Evolutionary conservation across 2,797 vertebrate species (phyloP).

Genomic region (Cheracebus regulus): DNA sequence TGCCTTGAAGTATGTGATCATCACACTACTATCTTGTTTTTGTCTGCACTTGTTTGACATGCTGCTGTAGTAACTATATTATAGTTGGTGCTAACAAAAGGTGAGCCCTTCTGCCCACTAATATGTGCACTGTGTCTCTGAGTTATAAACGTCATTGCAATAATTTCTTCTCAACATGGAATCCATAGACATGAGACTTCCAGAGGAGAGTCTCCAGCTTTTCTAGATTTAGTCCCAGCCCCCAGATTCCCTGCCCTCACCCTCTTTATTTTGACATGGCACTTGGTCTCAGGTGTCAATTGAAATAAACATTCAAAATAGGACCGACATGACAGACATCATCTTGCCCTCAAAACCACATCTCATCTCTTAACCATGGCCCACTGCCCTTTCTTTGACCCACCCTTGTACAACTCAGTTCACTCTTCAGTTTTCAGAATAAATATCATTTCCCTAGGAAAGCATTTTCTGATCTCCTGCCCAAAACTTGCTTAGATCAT

Average conservation of each 20-base stretch:
- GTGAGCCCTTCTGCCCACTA: neutral
- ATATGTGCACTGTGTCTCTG: neutral
- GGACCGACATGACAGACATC: neutral
- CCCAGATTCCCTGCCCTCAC: rapidly evolving
- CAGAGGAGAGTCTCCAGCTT: neutral
- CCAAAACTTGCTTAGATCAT: neutral
- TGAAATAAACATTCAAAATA: neutral
- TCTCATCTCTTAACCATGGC: neutral
- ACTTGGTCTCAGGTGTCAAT: neutral
- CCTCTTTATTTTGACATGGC: neutral
- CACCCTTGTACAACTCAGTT: neutral
- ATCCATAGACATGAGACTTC: neutral
- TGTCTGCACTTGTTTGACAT: neutral
- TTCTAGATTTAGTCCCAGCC: neutral
- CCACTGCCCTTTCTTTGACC: neutral
- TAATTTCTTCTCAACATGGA: neutral
- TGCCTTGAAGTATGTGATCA: neutral
- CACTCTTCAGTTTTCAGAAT: neutral
- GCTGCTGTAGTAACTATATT: neutral
- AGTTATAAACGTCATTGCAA: neutral
- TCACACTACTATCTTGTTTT: neutral
- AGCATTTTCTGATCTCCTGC: neutral
- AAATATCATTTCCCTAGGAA: neutral
- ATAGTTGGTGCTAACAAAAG: neutral
- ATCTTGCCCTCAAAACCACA: neutral